These are phyloP conservation scores for Hedya salicella DNA, from an alignment of 2,888 invertebrate species.

Conservation along the genomic window DNA sequence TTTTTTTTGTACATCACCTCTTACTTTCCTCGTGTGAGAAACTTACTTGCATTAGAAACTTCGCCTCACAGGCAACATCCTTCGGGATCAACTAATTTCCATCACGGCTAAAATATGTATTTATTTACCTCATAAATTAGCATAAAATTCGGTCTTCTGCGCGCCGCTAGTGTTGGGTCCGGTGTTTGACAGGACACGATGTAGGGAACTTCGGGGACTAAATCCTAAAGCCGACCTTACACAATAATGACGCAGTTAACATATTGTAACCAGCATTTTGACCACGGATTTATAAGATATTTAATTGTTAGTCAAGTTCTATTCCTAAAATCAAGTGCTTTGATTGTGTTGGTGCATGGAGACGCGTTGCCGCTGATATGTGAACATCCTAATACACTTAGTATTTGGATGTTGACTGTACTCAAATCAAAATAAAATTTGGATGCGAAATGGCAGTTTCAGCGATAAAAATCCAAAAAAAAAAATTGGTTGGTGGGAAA, in stretches of 20 bases:
- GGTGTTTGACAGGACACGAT: constrained; percentile 14
- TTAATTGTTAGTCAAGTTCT: no score
- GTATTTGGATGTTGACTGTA: no score
- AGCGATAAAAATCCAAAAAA: no score
- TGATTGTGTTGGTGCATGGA: no score
- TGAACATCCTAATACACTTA: no score
- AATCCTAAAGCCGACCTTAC: constrained; percentile 22
- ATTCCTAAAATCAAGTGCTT: no score
- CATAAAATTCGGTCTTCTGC: constrained; percentile 14
- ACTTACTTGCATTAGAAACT: not conserved
- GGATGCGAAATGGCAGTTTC: no score
- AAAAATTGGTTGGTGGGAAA: no score
- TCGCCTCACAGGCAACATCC: not conserved
- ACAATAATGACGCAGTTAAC: not conserved
- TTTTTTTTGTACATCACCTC: no score
- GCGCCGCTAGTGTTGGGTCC: constrained; percentile 15
- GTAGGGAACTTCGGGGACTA: constrained; percentile 21
- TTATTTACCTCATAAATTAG: constrained; percentile 16
- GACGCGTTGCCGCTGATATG: no score
- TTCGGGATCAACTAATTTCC: constrained; percentile 6
- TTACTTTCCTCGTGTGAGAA: no score
- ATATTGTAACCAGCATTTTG: not conserved
- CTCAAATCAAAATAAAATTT: no score
- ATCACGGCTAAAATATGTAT: constrained; percentile 10
- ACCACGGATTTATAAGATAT: not conserved